Base-by-base conservation (phyloP, 2,113 vertebrate species). In the Chloebia gouldiae region DNA sequence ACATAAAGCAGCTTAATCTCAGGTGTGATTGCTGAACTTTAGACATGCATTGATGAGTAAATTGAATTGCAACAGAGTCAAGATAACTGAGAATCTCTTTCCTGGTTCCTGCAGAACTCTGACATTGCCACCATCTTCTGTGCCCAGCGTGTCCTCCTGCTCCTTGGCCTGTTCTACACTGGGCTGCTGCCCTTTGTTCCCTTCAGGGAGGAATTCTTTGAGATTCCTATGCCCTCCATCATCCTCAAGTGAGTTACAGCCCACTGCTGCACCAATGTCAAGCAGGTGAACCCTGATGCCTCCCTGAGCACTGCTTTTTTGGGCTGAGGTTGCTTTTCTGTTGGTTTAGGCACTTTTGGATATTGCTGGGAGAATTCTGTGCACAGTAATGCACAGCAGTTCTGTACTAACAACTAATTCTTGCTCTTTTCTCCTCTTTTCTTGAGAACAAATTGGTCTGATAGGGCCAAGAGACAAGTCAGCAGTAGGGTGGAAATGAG, bases 151-250 rank as follows among this genome's bases (percentile, higher is more conserved):
- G 99, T 99, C 23, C 97, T 99, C 35, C 98, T 99, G 88, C 98
- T 99, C 56, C 93, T 99, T 31, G 99, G 99, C 25, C 98, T 99
- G 59, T 99, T 99, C 98, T 99, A 99, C 97, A 99, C 99, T 0
- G 99, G 99, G 23, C 98, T 99, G 37, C 98, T 99, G 94, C 99
- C 99, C 3, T 99, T 99, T 73, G 97, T 99, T 83, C 99, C 99
- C 50, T 98, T 99, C 82, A 98, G 98, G 95, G 99, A 99, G 95
- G 99, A 99, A 81, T 99, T 99, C 94, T 97, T 99, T 94, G 99
- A 99, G 97, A 99, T 99, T 69, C 99, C 99, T 50, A 99, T 99
- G 99, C 99, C 99, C 78, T 99, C 99, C 37, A 99, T 99, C 88
- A 97, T 99, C 70, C 96, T 98, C 94, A 99, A 99, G 99, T 99